These are phyloP conservation scores for Harpagifer antarcticus DNA, from an alignment of 2,797 vertebrate genomes.

Conservation along the genomic window DNA sequence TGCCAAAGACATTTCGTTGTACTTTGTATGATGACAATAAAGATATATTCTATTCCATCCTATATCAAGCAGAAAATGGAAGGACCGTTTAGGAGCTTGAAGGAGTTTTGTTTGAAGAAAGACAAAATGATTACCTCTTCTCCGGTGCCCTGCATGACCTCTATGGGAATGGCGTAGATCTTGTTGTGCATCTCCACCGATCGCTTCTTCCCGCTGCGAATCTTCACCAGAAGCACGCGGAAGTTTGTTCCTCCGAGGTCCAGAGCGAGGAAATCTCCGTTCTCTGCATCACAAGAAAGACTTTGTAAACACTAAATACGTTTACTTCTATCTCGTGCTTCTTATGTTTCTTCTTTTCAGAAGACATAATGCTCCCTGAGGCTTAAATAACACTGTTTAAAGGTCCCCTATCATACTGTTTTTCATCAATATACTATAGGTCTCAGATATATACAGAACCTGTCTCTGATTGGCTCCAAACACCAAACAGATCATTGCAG, in stretches of 20 bases:
- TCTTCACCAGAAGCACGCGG: conserved; percentile 96
- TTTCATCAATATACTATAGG: too few species aligned
- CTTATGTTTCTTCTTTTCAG: background rate
- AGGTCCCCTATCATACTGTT: too few species aligned
- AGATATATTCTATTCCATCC: too few species aligned
- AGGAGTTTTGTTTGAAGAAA: too few species aligned
- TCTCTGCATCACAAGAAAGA: conserved; percentile 81
- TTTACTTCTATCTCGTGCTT: background rate
- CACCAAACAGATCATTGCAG: too few species aligned
- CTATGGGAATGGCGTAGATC: conserved; percentile 96
- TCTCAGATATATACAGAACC: too few species aligned
- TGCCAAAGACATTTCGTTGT: too few species aligned
- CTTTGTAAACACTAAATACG: too few species aligned
- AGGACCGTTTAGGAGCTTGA: too few species aligned
- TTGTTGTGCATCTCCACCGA: conserved; percentile 99
- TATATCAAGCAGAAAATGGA: background rate
- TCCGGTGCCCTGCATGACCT: conserved; percentile 98
- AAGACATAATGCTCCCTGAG: background rate
- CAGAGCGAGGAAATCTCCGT: conserved; percentile 96
- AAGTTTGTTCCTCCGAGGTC: conserved; percentile 99
- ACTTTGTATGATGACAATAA: too few species aligned
- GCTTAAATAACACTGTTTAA: background rate
- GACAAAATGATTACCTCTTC: conserved; percentile 88
- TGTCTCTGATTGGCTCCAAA: too few species aligned
- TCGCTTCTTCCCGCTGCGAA: conserved; percentile 95